These are phyloP conservation scores for Hipparchia sbordonii DNA, from an alignment of 2,888 invertebrate genomes.

Conservation along the genomic window DNA sequence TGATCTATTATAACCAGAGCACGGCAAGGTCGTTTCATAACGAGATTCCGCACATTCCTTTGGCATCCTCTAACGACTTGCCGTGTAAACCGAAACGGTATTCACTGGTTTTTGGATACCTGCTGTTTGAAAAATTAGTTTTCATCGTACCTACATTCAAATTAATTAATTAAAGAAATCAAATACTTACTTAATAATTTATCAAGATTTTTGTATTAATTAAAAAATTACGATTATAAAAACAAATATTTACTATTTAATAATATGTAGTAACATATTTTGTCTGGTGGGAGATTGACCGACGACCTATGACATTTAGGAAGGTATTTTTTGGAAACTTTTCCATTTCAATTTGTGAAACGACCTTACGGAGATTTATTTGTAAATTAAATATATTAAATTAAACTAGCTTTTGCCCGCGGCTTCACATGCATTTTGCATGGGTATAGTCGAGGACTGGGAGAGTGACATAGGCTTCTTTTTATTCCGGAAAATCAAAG, in stretches of 20 bases:
- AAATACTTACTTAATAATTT: neutral
- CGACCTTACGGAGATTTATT: slow-evolving; percentile 9
- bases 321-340: neutral
- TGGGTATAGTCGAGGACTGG: no score
- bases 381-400: slow-evolving; percentile 1
- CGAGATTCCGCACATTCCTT: slow-evolving; percentile 44
- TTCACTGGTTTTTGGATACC: slow-evolving; percentile 5
- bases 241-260: no score
- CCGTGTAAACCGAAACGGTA: neutral
- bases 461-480: no score
- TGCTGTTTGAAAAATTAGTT: neutral
- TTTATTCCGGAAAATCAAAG: no score
- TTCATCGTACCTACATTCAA: neutral
- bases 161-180: neutral
- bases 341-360: slow-evolving; percentile 2
- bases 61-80: slow-evolving; percentile 32
- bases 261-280: no score
- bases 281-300: no score
- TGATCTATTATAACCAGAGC: slow-evolving; percentile 46
- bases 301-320: no score
- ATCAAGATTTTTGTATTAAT: neutral
- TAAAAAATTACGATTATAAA: neutral
- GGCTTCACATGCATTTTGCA: no score
- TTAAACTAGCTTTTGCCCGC: neutral
- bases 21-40: slow-evolving; percentile 43